Evolutionary conservation across 2,888 invertebrate species (phyloP).

Genomic region (Drosophila subquinaria): DNA sequence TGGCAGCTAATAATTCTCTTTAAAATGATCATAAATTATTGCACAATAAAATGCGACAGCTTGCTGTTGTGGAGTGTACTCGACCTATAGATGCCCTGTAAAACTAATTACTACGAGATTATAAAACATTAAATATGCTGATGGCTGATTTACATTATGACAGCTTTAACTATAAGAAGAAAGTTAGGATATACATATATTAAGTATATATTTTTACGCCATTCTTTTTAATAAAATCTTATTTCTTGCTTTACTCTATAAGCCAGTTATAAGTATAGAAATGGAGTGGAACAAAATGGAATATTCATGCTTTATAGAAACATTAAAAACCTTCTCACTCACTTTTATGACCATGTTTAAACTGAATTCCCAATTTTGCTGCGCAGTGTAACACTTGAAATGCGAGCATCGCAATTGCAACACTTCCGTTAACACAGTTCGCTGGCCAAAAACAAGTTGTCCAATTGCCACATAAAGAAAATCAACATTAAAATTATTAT

Average conservation of each 20-base stretch:
- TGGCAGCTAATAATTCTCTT: slow-evolving; percentile 21
- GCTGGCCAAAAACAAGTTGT: slow-evolving; percentile 45
- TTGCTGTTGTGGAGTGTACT: not conserved
- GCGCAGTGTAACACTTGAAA: slow-evolving; percentile 25
- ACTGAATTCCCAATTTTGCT: slow-evolving; percentile 21
- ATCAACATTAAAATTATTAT: slow-evolving; percentile 31
- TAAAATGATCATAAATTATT: slow-evolving; percentile 9
- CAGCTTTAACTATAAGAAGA: too few species aligned
- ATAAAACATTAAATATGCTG: too few species aligned
- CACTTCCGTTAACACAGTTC: slow-evolving; percentile 29
- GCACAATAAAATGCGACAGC: not conserved
- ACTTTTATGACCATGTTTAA: not conserved
- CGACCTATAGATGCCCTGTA: not conserved
- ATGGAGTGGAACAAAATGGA: not conserved
- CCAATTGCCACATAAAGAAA: slow-evolving; percentile 60
- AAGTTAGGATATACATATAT: too few species aligned
- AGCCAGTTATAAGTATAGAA: not conserved
- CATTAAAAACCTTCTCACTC: not conserved
- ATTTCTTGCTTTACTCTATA: not conserved
- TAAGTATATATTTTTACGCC: not conserved
- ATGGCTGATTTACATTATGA: not conserved
- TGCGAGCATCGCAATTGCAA: slow-evolving; percentile 5
- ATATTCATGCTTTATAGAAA: not conserved
- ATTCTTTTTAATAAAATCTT: not conserved
- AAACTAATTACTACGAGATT: too few species aligned